Evolutionary conservation across 1,140 invertebrate species (phyloP).

Genomic region (Drosophila nigrodunni): DNA sequence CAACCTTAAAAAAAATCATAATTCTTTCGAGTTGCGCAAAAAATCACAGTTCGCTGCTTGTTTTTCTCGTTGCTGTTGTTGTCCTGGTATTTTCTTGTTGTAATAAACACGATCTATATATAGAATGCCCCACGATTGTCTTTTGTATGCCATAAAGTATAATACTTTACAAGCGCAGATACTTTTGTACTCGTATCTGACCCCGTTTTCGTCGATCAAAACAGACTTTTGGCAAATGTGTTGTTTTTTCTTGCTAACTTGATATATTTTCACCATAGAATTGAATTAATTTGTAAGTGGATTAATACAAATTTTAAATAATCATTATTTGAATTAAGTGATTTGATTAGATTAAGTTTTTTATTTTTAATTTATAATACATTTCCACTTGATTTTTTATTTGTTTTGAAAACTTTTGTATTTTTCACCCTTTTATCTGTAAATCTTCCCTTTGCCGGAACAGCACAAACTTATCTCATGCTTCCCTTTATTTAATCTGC

Average conservation of each 20-base stretch:
- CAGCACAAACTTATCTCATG: background rate
- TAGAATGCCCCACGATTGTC: constrained; percentile 10
- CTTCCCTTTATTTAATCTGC: constrained; percentile 21
- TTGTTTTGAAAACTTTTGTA: too few relatives aligned
- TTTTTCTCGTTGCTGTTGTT: constrained; percentile 2
- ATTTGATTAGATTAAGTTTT: too few relatives aligned
- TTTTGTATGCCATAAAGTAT: constrained; percentile 1
- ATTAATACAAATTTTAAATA: too few relatives aligned
- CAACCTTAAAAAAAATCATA: constrained; percentile 33
- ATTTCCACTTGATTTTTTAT: too few relatives aligned
- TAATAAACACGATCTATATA: constrained; percentile 1
- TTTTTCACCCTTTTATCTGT: too few relatives aligned
- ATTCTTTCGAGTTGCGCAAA: constrained; percentile 36
- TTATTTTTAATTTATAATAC: too few relatives aligned
- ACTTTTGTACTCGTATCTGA: constrained; percentile 11
- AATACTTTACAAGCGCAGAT: background rate
- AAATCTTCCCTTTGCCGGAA: too few relatives aligned
- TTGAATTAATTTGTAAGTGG: background rate
- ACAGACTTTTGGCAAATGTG: constrained; percentile 2
- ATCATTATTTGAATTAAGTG: too few relatives aligned
- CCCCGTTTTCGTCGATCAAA: constrained; percentile 13
- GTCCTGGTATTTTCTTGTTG: constrained; percentile 17
- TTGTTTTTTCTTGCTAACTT: background rate
- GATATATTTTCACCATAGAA: background rate
- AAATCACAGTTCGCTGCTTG: background rate